phyloP scores from a whole-genome alignment of 2,888 invertebrate genomes.

The Julus scanicus region DNA sequence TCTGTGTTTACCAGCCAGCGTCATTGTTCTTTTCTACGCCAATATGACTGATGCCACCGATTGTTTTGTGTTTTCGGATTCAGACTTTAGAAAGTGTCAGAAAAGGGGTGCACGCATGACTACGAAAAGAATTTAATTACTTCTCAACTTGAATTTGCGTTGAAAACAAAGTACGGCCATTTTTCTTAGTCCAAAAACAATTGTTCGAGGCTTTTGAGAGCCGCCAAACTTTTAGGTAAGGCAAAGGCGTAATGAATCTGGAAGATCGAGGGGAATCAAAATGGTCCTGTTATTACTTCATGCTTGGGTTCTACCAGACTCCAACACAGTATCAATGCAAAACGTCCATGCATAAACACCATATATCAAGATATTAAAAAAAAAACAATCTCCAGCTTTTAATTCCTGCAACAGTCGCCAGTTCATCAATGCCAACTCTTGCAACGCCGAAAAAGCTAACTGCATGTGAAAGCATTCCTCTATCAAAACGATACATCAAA shows the following conservation, averaged over 20 bases:
- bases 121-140: slow-evolving; percentile 30
- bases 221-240: slow-evolving; percentile 24
- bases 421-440: slow-evolving; percentile 12
- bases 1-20: slow-evolving; percentile 10
- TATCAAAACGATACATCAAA: slow-evolving; percentile 34
- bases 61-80: slow-evolving; percentile 14
- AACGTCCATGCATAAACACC: slow-evolving; percentile 7
- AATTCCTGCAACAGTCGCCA: background rate
- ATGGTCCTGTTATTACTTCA: background rate
- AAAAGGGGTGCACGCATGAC: slow-evolving; percentile 32
- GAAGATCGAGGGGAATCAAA: background rate
- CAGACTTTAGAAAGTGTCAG: slow-evolving; percentile 27
- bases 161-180: slow-evolving; percentile 12
- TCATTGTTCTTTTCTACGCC: slow-evolving; percentile 31
- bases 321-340: background rate
- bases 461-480: slow-evolving; percentile 29
- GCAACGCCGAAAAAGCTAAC: background rate
- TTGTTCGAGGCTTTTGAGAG: background rate
- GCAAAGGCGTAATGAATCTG: background rate
- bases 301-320: background rate
- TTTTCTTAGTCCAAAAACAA: slow-evolving; percentile 20
- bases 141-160: slow-evolving; percentile 9
- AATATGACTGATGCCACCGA: slow-evolving; percentile 42
- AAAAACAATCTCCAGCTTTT: background rate
- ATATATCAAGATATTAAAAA: slow-evolving; percentile 38